Conservation (phyloP, 2,113 vertebrate genomes). For the Taurulus bubalis region DNA sequence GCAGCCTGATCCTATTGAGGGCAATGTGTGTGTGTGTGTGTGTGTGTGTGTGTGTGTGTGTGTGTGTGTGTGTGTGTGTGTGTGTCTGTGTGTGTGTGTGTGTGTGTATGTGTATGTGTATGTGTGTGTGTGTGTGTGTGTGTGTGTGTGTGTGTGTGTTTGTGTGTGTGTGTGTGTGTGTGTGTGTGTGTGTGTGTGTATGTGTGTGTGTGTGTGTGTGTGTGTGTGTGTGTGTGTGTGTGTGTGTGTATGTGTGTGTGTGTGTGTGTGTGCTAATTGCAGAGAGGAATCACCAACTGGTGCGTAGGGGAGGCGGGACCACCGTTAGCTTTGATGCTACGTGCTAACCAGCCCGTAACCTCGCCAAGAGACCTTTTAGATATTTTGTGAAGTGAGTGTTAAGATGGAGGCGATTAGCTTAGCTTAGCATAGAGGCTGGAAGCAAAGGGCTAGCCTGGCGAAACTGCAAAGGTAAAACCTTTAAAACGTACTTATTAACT, state of each 20-base stretch:
- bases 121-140: too few relatives aligned
- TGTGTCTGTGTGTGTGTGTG: too few relatives aligned
- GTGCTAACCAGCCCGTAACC: background rate
- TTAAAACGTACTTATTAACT: background rate
- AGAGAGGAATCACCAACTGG: too few relatives aligned
- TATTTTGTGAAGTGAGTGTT: background rate
- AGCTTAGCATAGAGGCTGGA: background rate
- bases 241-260: too few relatives aligned
- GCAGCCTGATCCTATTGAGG: conserved; percentile 80
- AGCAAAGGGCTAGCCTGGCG: background rate
- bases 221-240: background rate
- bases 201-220: too few relatives aligned
- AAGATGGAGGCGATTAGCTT: background rate
- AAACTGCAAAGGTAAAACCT: background rate
- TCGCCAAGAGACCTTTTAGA: background rate
- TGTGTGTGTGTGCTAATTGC: conserved; percentile 16
- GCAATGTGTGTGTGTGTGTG: conserved; percentile 5
- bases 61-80: too few relatives aligned
- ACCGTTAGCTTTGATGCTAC: background rate
- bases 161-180: too few relatives aligned
- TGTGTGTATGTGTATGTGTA: too few relatives aligned
- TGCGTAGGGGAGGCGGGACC: background rate
- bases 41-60: too few relatives aligned
- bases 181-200: background rate
- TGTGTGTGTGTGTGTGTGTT: background rate